Percentiles rank a stretch among this genome's conserved stretches.
These are phyloP conservation scores for Carassius gibelio DNA, from an alignment of 2,113 vertebrate species.

Conservation along the genomic window DNA sequence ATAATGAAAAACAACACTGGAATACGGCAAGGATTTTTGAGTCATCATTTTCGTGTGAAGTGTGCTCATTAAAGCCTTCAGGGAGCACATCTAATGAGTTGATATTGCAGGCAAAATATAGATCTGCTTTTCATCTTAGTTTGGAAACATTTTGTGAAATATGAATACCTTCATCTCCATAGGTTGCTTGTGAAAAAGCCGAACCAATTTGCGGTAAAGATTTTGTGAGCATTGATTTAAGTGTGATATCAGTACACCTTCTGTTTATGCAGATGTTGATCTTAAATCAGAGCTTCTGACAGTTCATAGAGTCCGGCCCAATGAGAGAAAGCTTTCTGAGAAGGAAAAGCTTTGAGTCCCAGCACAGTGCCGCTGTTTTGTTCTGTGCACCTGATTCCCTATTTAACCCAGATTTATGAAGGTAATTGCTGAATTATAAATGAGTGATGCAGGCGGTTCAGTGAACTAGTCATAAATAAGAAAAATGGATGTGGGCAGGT, in stretches of 20 bases:
- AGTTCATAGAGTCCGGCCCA: neutral
- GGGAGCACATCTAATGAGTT: constrained; percentile 2
- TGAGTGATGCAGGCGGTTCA: neutral
- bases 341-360: neutral
- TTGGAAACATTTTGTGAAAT: constrained; percentile 16
- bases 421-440: constrained; percentile 35
- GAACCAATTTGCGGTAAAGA: constrained; percentile 19
- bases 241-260: constrained; percentile 15
- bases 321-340: neutral
- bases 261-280: constrained; percentile 40
- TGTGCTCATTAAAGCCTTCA: constrained; percentile 24
- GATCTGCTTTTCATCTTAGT: neutral
- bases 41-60: neutral
- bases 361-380: neutral
- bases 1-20: neutral
- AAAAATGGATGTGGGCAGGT: constrained; percentile 8
- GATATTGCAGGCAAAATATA: neutral
- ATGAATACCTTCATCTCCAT: constrained; percentile 28
- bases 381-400: constrained; percentile 21
- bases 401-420: constrained; percentile 34
- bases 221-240: constrained; percentile 12
- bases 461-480: constrained; percentile 29
- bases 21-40: neutral
- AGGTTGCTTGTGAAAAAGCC: neutral
- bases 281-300: constrained; percentile 19